Evolutionary conservation across 2,797 vertebrate genomes (phyloP).

Genomic region (Gymnopithys bicolor): DNA sequence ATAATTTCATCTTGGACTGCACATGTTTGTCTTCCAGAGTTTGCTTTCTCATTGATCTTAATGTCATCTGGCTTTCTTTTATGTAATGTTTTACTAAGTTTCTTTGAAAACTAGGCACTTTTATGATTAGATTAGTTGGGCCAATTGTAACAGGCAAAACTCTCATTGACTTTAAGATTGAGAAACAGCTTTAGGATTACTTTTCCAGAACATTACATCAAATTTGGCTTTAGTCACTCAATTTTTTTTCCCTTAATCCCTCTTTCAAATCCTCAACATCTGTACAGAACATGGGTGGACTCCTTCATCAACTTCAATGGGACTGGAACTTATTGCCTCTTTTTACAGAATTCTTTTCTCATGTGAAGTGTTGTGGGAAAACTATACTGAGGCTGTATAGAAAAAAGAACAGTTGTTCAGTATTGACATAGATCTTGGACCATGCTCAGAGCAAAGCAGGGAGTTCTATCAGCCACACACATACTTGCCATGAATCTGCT

Average conservation of each 20-base stretch:
- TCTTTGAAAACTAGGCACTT: neutral
- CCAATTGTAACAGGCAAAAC: neutral
- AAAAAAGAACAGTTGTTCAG: neutral
- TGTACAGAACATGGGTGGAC: neutral
- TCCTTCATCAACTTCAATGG: neutral
- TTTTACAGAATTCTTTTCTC: neutral
- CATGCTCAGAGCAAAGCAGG: neutral
- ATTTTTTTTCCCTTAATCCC: neutral
- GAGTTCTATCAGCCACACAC: neutral
- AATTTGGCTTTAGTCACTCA: neutral
- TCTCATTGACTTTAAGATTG: neutral
- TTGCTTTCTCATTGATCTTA: neutral
- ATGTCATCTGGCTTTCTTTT: neutral
- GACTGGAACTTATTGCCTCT: neutral
- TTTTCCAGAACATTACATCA: constrained; percentile 31
- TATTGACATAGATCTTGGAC: neutral
- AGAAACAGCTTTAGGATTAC: neutral
- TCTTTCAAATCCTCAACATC: neutral
- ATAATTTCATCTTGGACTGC: neutral
- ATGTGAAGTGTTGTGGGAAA: neutral
- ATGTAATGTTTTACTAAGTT: neutral
- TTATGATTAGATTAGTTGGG: neutral
- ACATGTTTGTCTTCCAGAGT: neutral
- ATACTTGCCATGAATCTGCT: neutral
- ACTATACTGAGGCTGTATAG: neutral